These are phyloP conservation scores for Vannuccia rotundouncinata DNA, from an alignment of 2,888 invertebrate species.

Conservation along the genomic window DNA sequence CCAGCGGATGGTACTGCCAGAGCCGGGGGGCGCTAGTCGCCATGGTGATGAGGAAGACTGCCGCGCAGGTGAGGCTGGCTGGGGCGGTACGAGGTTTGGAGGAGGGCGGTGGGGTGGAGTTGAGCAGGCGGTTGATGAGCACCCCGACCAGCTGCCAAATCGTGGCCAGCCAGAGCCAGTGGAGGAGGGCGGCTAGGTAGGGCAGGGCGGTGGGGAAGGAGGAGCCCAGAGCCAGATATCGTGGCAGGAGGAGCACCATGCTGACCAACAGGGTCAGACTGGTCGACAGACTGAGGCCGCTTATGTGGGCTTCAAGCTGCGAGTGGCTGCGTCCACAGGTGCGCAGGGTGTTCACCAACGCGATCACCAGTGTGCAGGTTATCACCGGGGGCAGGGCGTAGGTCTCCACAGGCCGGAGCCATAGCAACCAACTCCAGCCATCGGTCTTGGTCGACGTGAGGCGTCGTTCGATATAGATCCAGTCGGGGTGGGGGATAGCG, in stretches of 20 bases:
- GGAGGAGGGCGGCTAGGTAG: neutral
- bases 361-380: neutral
- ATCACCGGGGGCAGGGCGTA: neutral
- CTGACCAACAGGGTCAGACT: neutral
- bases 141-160: neutral
- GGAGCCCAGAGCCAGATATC: neutral
- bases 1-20: neutral
- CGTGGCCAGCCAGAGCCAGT: neutral
- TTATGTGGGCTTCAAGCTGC: neutral
- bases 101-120: neutral
- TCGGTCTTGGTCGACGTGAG: neutral
- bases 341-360: neutral
- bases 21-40: neutral
- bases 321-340: neutral
- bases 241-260: neutral
- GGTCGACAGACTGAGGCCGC: neutral
- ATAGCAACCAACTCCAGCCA: neutral
- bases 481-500: neutral
- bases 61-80: neutral
- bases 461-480: neutral
- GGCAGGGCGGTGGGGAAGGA: neutral
- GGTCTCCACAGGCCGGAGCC: neutral
- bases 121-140: neutral
- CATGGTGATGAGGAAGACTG: neutral
- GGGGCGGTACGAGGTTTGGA: neutral